A percentile compares a stretch with the other conserved stretches of the same genome.
phyloP scores from a whole-genome alignment of 2,113 vertebrate species.

The Delphinus delphis region DNA sequence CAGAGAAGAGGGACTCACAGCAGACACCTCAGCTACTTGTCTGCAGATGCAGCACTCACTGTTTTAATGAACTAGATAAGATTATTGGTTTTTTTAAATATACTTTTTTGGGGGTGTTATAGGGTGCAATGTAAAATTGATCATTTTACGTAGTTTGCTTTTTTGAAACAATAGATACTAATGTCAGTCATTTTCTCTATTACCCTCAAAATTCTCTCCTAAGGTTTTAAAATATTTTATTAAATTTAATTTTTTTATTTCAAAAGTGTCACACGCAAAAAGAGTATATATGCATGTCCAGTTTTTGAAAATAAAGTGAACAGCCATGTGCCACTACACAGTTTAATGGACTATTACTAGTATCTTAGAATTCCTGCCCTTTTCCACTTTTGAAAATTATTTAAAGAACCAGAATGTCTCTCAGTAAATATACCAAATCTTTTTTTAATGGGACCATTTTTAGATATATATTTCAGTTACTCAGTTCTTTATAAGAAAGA shows the following conservation, averaged over 20 bases:
- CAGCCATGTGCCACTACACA: neutral
- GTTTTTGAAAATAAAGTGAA: neutral
- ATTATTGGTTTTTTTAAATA: neutral
- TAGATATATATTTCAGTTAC: neutral
- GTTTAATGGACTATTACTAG: neutral
- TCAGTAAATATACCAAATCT: neutral
- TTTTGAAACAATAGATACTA: neutral
- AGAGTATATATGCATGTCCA: neutral
- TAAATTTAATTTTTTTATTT: neutral
- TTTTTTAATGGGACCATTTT: neutral
- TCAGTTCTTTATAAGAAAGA: neutral
- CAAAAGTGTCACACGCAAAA: neutral
- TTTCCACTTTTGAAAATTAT: constrained; percentile 26
- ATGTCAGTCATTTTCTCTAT: neutral
- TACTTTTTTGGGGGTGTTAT: neutral
- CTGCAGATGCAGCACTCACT: neutral
- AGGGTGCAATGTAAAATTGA: neutral
- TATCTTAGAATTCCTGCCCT: neutral
- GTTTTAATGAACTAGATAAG: neutral
- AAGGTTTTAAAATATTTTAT: neutral
- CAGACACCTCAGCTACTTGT: neutral
- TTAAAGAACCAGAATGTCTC: neutral
- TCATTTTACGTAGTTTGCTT: constrained; percentile 6
- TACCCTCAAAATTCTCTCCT: constrained; percentile 3
- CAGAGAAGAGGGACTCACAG: neutral